Conservation (phyloP, 2,113 vertebrate species). For the Neotoma lepida region DNA sequence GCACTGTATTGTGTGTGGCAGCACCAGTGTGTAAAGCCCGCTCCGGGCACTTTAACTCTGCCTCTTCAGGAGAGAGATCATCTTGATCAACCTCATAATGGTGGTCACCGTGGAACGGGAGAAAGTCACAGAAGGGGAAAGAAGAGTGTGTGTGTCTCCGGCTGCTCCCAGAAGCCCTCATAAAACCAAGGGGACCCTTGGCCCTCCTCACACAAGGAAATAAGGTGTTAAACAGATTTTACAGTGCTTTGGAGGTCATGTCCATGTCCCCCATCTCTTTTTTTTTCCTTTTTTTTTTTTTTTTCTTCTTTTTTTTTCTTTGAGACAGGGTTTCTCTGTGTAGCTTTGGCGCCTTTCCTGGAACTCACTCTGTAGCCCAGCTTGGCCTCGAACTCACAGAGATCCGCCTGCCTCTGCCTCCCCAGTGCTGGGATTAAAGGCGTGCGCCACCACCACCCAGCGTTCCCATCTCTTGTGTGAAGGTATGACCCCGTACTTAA, state of each 20-base stretch:
- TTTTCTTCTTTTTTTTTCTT: no score
- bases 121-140: background rate
- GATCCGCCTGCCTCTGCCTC: no score
- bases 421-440: no score
- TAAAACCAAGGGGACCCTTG: no score
- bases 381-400: no score
- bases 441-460: no score
- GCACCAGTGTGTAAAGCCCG: background rate
- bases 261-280: background rate
- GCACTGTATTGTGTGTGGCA: accelerated
- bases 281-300: no score
- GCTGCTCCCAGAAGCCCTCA: background rate
- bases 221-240: background rate
- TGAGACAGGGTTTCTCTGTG: no score
- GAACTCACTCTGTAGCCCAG: no score
- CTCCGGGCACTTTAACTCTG: no score
- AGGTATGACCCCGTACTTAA: background rate
- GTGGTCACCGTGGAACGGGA: background rate
- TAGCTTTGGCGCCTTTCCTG: no score
- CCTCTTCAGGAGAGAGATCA: background rate
- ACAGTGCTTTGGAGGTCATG: background rate
- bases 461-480: background rate
- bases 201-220: background rate
- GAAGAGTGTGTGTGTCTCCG: background rate
- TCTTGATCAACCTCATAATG: background rate